A percentile compares a stretch with the other conserved stretches of the same genome.
Evolutionary conservation across 1,140 invertebrate species (phyloP).

Genomic region (Tetramorium alpestre): DNA sequence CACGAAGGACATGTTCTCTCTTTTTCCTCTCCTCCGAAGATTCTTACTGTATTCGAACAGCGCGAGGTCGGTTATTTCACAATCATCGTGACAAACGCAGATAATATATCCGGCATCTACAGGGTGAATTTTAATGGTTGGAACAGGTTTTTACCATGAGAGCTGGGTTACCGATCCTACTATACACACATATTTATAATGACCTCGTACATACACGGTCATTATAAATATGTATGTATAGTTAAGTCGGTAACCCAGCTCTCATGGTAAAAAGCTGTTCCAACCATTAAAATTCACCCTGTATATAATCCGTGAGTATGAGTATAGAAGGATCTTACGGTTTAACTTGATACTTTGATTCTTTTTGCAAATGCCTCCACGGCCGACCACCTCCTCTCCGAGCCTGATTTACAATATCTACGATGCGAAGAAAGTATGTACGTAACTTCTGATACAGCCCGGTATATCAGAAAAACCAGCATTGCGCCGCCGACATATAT

Average conservation of each 20-base stretch:
- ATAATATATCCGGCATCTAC: background rate
- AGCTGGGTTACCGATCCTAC: too few relatives aligned
- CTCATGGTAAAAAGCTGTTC: too few relatives aligned
- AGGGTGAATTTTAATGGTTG: too few relatives aligned
- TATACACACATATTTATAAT: too few relatives aligned
- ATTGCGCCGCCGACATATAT: constrained; percentile 9
- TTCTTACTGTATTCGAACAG: background rate
- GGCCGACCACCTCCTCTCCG: background rate
- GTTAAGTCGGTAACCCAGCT: too few relatives aligned
- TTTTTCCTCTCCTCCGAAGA: background rate
- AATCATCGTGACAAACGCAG: constrained; percentile 16
- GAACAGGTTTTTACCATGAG: too few relatives aligned
- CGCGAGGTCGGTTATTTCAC: background rate
- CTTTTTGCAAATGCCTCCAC: constrained; percentile 7
- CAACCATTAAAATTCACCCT: too few relatives aligned
- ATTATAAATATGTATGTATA: too few relatives aligned
- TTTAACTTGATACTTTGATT: constrained; percentile 3
- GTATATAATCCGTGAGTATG: background rate
- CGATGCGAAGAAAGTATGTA: background rate
- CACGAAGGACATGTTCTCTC: constrained; percentile 44
- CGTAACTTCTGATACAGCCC: constrained; percentile 1
- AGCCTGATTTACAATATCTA: constrained; percentile 10
- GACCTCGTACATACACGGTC: too few relatives aligned
- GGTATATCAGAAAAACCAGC: background rate
- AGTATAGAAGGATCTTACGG: background rate